Conservation (phyloP, 1,140 invertebrate species). For the Conus betulinus region DNA sequence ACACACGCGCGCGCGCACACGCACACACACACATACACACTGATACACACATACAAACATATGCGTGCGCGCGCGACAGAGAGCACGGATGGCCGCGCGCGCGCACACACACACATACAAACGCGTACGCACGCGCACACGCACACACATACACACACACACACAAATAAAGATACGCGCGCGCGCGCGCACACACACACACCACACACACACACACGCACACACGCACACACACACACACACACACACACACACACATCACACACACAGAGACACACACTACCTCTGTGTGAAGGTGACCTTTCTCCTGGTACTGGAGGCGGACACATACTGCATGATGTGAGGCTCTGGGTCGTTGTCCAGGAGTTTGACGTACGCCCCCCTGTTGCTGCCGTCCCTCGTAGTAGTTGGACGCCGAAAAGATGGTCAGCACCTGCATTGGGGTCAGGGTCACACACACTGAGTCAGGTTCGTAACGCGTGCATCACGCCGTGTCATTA, state of each 20-base stretch:
- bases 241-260: no score
- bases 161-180: neutral
- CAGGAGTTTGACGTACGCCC: conserved; percentile 88
- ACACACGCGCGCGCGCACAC: neutral
- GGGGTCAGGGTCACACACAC: no score
- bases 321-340: conserved; percentile 87
- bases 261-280: neutral
- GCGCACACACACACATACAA: neutral
- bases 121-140: neutral
- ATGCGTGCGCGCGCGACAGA: neutral
- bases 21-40: neutral
- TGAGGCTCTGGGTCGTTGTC: conserved; percentile 84
- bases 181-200: neutral
- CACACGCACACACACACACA: no score
- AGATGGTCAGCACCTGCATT: conserved; percentile 89
- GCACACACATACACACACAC: neutral
- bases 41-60: neutral
- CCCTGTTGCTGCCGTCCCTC: conserved; percentile 92
- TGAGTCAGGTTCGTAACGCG: neutral
- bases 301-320: conserved; percentile 77
- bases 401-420: conserved; percentile 96
- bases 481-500: no score
- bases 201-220: neutral
- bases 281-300: conserved; percentile 86
- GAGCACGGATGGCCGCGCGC: neutral